Conservation (phyloP, 2,888 invertebrate species). For the Nomada ruficornis region DNA sequence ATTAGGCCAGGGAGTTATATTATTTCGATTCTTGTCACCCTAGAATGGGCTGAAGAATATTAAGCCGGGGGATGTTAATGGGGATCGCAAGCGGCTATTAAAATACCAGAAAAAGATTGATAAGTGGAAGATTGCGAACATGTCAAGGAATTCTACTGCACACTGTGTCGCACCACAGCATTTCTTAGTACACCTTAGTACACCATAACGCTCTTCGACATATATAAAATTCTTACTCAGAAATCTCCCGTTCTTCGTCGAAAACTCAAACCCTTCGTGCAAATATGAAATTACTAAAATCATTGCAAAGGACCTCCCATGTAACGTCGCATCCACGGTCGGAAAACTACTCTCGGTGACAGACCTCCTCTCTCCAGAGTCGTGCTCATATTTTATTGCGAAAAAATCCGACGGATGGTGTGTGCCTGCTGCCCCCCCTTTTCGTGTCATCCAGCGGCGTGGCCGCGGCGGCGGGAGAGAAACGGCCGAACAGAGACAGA, state of each 20-base stretch:
- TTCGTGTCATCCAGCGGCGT: constrained; percentile 60
- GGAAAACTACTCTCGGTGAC: constrained; percentile 6
- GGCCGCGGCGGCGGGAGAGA: constrained; percentile 37
- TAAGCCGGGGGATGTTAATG: not conserved
- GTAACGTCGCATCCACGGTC: not conserved
- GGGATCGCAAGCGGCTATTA: not conserved
- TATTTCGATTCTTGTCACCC: no score
- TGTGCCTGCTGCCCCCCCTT: constrained; percentile 47
- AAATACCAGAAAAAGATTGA: not conserved
- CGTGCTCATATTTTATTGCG: constrained; percentile 73
- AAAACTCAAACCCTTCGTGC: not conserved
- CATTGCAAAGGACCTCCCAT: not conserved
- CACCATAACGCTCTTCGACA: no score
- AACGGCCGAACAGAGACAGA: constrained; percentile 4
- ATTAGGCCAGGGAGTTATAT: no score
- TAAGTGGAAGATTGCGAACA: not conserved
- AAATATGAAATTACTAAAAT: constrained; percentile 7
- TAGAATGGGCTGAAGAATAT: not conserved
- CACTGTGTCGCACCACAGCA: no score
- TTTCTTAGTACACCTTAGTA: no score
- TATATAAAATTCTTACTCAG: no score
- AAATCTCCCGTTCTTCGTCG: not conserved
- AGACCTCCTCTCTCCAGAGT: constrained; percentile 27
- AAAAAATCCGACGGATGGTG: constrained; percentile 70
- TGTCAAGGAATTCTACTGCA: not conserved